Evolutionary conservation across 2,888 invertebrate species (phyloP).

Genomic region (Phyllotreta cruciferae): DNA sequence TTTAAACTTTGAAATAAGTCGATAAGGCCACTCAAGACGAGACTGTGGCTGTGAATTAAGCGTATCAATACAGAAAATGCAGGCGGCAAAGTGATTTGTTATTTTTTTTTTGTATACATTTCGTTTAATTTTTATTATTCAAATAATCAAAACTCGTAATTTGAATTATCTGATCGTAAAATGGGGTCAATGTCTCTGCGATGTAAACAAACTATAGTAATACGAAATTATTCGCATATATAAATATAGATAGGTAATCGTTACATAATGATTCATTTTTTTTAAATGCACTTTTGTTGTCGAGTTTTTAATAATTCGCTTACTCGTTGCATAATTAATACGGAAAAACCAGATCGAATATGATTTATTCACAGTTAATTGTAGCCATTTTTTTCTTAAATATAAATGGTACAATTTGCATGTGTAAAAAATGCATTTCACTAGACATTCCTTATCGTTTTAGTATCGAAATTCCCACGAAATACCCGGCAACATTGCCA

Average conservation of each 20-base stretch:
- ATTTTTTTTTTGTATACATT: neutral
- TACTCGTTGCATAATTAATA: too few species aligned
- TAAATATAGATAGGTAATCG: conserved; percentile 14
- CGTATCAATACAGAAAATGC: neutral
- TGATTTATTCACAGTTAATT: neutral
- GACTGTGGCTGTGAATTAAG: too few species aligned
- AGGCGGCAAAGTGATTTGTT: neutral
- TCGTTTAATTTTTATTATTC: conserved; percentile 12
- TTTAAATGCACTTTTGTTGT: neutral
- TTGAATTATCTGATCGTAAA: conserved; percentile 21
- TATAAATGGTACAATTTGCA: too few species aligned
- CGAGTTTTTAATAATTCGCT: neutral
- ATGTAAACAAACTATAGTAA: conserved; percentile 25
- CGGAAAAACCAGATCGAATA: neutral
- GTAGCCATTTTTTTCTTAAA: too few species aligned
- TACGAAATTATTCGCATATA: conserved; percentile 11
- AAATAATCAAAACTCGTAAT: conserved; percentile 12
- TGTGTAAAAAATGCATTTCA: too few species aligned
- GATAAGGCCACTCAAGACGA: conserved; percentile 7
- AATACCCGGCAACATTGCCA: conserved; percentile 9
- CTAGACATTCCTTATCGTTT: too few species aligned
- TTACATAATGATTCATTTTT: conserved; percentile 20
- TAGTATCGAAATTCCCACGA: too few species aligned
- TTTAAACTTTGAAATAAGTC: conserved; percentile 12
- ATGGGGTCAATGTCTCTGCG: conserved; percentile 21